Evolutionary conservation across 2,113 vertebrate species (phyloP).

Genomic region (Trematomus loennbergii): DNA sequence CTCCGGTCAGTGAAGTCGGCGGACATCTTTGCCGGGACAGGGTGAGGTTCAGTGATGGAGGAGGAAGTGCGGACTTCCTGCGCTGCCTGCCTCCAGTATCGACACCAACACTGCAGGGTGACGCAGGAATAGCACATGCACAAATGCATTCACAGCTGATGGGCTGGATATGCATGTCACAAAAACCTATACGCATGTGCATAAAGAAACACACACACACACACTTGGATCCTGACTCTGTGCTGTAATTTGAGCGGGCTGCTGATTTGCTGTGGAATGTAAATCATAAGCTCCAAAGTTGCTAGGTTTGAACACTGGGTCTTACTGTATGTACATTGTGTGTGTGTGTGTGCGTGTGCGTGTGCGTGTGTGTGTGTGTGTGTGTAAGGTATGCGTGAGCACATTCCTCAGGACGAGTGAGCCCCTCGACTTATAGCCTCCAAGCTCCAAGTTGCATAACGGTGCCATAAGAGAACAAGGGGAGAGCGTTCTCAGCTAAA

Average conservation of each 20-base stretch:
- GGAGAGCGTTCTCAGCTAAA: background rate
- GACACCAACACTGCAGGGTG: slow-evolving; percentile 23
- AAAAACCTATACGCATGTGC: background rate
- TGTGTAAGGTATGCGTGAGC: slow-evolving; percentile 33
- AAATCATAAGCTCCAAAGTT: slow-evolving; percentile 57
- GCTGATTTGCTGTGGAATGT: slow-evolving; percentile 64
- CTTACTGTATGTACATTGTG: slow-evolving; percentile 26
- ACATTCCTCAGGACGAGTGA: slow-evolving; percentile 47
- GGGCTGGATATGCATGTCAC: background rate
- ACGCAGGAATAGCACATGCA: slow-evolving; percentile 7
- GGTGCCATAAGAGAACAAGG: slow-evolving; percentile 24
- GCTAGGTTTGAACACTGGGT: slow-evolving; percentile 23
- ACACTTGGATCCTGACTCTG: slow-evolving; percentile 19
- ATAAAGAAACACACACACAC: slow-evolving; percentile 13
- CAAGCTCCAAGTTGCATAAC: slow-evolving; percentile 43
- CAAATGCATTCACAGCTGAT: slow-evolving; percentile 6
- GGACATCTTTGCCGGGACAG: slow-evolving; percentile 56
- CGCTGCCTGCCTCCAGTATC: slow-evolving; percentile 41
- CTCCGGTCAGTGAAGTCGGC: slow-evolving; percentile 55
- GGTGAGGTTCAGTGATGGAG: slow-evolving; percentile 49
- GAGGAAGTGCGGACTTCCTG: slow-evolving; percentile 72
- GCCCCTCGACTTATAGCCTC: slow-evolving; percentile 14
- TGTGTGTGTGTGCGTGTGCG: no score
- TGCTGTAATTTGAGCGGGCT: slow-evolving; percentile 46
- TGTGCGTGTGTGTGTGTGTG: slow-evolving; percentile 27